phyloP scores from a whole-genome alignment of 2,113 vertebrate genomes.

The Salvelinus fontinalis region DNA sequence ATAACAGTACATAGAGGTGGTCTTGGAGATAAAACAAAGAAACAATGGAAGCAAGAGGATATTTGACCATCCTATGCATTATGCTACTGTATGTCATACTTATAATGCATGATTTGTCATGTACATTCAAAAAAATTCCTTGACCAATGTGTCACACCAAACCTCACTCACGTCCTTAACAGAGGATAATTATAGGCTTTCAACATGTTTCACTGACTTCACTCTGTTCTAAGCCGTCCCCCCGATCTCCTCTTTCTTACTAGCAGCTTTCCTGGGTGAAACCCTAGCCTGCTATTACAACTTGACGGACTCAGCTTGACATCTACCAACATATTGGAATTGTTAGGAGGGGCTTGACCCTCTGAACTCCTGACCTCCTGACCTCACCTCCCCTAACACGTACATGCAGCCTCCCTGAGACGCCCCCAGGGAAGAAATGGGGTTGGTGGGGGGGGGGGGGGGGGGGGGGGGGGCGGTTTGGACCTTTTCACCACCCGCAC shows the following conservation, averaged over 20 bases:
- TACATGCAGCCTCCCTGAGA: constrained; percentile 5
- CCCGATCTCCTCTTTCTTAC: not conserved
- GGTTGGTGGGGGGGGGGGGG: not conserved
- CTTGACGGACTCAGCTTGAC: constrained; percentile 21
- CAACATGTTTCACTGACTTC: no score
- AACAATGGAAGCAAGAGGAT: no score
- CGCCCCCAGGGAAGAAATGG: constrained; percentile 7
- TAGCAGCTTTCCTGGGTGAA: constrained; percentile 38
- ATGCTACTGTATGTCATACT: no score
- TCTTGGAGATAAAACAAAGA: not conserved
- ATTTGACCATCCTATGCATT: no score
- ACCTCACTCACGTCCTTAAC: no score
- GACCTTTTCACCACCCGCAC: not conserved
- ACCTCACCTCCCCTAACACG: constrained; percentile 36
- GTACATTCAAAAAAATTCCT: no score
- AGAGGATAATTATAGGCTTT: no score
- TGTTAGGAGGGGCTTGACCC: constrained; percentile 45
- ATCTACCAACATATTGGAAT: constrained; percentile 58
- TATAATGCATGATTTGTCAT: no score
- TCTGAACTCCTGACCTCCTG: constrained; percentile 31
- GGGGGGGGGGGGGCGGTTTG: not conserved
- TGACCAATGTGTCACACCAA: no score
- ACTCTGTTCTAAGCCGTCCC: no score
- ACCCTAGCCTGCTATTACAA: constrained; percentile 49
- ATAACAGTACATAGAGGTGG: not conserved